Base-by-base conservation (phyloP, 2,113 vertebrate species). In the Rattus rattus region DNA sequence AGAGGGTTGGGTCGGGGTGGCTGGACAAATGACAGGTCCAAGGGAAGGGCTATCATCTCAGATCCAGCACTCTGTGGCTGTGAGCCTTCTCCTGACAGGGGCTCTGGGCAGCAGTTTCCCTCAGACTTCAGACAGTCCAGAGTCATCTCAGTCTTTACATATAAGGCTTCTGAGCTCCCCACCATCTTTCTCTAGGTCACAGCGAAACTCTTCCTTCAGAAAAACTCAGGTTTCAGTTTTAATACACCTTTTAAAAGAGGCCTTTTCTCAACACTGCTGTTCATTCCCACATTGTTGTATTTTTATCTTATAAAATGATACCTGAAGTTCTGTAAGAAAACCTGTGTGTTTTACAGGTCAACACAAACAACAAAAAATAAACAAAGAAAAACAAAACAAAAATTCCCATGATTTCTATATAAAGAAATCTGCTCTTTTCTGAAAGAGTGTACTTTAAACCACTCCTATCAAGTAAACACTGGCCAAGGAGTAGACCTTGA, bases 41-140 rank as follows among this genome's bases (percentile, higher is more conserved):
- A 54, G 56, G 75, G 10, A 49, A 59, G 79, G 75, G 2, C 28
- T 19, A 2, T 30, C 22, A 59, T 5, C 20, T 16, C 22, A 30
- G 14, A 9, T 10, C 11, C 0, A 0, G 3, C 9, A 30, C n/a
- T 5, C 1, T 4, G 2, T 52, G 22, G 14, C 39, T 14, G 30
- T 0, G 22, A 81, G 24, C 4, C n/a, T 56, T 63, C 67, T 17
- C 59, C 56, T 61, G n/a, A 30, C 36, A 20, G 39, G 49, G 49
- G 16, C 33, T 49, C 0, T 4, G 30, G 26, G 59, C 30, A 1
- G 11, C 1, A 1, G 14, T 22, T 83, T 36, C 49, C 11, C 43
- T 73, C 89, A 28, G 47, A 84, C 6, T 17, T 11, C 0, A 1
- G 65, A n/a, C 36, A n/a, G 7, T 1, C 7, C 2, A 19, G 13